Percentiles rank a stretch among this genome's conserved stretches.
These are phyloP conservation scores for Cancer borealis DNA, from an alignment of 2,888 invertebrate species.

Conservation along the genomic window DNA sequence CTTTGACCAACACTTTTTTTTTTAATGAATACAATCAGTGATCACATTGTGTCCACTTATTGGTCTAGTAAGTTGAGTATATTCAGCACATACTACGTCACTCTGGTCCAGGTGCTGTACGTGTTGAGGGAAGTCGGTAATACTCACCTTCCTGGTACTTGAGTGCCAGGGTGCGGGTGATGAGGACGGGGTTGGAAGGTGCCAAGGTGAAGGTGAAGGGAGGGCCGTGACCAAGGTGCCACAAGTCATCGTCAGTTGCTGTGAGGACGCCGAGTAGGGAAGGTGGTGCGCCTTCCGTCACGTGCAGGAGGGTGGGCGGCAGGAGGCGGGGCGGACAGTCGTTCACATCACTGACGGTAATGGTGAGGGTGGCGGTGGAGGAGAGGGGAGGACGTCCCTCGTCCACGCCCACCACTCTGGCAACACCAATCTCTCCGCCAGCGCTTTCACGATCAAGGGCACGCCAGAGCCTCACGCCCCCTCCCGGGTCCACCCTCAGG, in stretches of 20 bases:
- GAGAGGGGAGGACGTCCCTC: conserved; percentile 68
- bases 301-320: conserved; percentile 69
- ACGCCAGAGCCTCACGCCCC: conserved; percentile 64
- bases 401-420: conserved; percentile 66
- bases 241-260: conserved; percentile 65
- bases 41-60: background rate
- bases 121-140: background rate
- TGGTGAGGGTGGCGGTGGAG: conserved; percentile 72
- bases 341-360: conserved; percentile 70
- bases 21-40: background rate
- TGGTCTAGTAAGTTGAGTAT: background rate
- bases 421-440: conserved; percentile 67
- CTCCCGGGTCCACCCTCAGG: conserved; percentile 55
- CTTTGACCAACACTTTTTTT: background rate
- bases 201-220: conserved; percentile 64
- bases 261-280: conserved; percentile 55
- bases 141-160: conserved; percentile 67
- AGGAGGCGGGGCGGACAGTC: conserved; percentile 72
- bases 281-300: conserved; percentile 63
- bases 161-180: conserved; percentile 56
- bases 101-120: background rate
- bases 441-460: conserved; percentile 68
- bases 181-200: conserved; percentile 55
- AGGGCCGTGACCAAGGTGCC: conserved; percentile 63
- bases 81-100: background rate